Base-by-base conservation (phyloP, 2,888 invertebrate species). In the Siphonodentalium dalli region DNA sequence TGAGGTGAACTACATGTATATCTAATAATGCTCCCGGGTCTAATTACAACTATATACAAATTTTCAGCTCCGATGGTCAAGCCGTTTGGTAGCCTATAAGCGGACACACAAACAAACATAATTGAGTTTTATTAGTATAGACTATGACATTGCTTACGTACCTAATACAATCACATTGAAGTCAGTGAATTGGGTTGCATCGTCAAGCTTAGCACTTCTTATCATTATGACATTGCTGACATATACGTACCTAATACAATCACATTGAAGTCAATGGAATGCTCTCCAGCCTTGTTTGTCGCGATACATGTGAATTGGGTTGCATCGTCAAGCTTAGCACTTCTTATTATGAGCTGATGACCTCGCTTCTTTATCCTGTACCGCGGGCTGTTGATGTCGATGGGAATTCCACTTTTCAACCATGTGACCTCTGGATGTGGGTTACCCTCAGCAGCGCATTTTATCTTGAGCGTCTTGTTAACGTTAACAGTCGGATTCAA, bases 211-310 rank as follows among this genome's bases (percentile, higher is more conserved):
- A 0, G 74, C 72, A 18, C 62, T 58, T 44, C 67, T 62, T 20
- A 80, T 66, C n/a, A n/a, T n/a, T n/a, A n/a, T n/a, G n/a, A n/a
- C n/a, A n/a, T n/a, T n/a, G n/a, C n/a, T n/a, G n/a, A n/a, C n/a
- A n/a, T 24, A 18, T 13, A 44, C 61, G 28, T 57, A 75, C 75
- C 70, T 46, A 62, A 58, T 11, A 79, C 75, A 52, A 68, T 51
- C 5, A 79, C 54, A 31, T 67, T 43, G 58, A 74, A 75, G 24
- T 74, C 70, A 0, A 71, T 51, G 20, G 58, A 38, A 38, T 84
- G 80, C 15, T 69, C 64, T 3, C 84, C 84, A 6, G 83, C 83
- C 53, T 83, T 83, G 68, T 84, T 85, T 3, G 61, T 67, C 3
- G 82, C 84, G 23, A 77, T 62, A 66, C 84, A 85, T 24, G 72